Conservation (phyloP, 2,888 invertebrate genomes). For the Sympetrum striolatum region DNA sequence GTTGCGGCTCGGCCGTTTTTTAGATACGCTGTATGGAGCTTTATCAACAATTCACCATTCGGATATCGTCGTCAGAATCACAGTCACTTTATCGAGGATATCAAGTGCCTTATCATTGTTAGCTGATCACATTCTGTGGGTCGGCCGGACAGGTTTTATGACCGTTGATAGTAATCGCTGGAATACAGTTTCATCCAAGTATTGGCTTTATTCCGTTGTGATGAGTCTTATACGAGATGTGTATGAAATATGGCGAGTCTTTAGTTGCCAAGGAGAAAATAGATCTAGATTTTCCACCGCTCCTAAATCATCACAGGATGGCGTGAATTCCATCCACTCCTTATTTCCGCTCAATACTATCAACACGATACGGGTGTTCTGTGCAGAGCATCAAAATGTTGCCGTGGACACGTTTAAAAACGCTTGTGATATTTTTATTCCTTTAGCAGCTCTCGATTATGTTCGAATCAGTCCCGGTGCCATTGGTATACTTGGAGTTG, state of each 20-base stretch:
- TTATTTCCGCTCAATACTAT: background rate
- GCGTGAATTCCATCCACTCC: background rate
- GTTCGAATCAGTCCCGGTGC: constrained; percentile 78
- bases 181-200: constrained; percentile 59
- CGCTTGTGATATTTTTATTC: constrained; percentile 85
- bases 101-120: constrained; percentile 80
- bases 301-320: background rate
- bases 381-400: constrained; percentile 67
- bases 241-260: constrained; percentile 77
- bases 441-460: constrained; percentile 80
- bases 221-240: constrained; percentile 82
- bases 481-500: constrained; percentile 78
- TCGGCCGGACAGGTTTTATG: constrained; percentile 74
- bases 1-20: constrained; percentile 81
- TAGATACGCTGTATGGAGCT: constrained; percentile 80
- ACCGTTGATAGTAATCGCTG: constrained; percentile 52
- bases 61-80: constrained; percentile 72
- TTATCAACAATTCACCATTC: constrained; percentile 75
- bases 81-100: constrained; percentile 79
- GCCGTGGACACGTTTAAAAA: constrained; percentile 86
- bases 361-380: constrained; percentile 46
- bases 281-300: background rate
- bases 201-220: constrained; percentile 83
- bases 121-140: constrained; percentile 87
- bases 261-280: constrained; percentile 52